These are phyloP conservation scores for Cephonodes hylas DNA, from an alignment of 2,888 invertebrate species.

Conservation along the genomic window DNA sequence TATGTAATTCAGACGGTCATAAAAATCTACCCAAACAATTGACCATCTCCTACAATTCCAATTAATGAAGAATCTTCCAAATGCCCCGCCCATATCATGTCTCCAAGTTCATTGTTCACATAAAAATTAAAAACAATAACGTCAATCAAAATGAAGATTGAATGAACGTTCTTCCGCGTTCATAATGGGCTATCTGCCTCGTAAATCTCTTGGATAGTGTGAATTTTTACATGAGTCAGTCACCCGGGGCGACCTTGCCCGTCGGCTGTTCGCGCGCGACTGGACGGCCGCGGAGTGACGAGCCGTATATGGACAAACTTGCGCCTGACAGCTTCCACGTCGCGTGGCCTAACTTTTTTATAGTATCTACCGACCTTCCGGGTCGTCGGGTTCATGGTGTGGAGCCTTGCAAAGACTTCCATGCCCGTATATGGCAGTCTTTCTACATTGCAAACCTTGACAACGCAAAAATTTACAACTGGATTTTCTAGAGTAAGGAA, in stretches of 20 bases:
- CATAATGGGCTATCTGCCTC: constrained; percentile 51
- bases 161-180: constrained; percentile 57
- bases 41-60: background rate
- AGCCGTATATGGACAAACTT: constrained; percentile 54
- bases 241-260: constrained; percentile 56
- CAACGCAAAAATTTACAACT: no score
- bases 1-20: background rate
- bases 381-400: background rate
- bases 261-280: constrained; percentile 38
- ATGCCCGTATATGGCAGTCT: background rate
- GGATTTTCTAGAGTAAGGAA: no score
- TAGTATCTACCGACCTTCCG: constrained; percentile 30
- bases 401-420: background rate
- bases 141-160: constrained; percentile 44
- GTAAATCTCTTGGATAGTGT: constrained; percentile 61
- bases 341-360: constrained; percentile 56
- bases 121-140: constrained; percentile 27
- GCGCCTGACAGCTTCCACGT: constrained; percentile 49
- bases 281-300: constrained; percentile 22
- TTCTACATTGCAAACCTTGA: no score
- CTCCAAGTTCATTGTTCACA: constrained; percentile 9
- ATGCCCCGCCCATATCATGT: background rate
- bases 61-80: background rate
- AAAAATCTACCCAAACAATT: background rate
- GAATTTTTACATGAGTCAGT: constrained; percentile 66